Percentiles rank a stretch among this genome's conserved stretches.
Conservation (phyloP, 2,113 vertebrate genomes). For the Neoarius graeffei region DNA sequence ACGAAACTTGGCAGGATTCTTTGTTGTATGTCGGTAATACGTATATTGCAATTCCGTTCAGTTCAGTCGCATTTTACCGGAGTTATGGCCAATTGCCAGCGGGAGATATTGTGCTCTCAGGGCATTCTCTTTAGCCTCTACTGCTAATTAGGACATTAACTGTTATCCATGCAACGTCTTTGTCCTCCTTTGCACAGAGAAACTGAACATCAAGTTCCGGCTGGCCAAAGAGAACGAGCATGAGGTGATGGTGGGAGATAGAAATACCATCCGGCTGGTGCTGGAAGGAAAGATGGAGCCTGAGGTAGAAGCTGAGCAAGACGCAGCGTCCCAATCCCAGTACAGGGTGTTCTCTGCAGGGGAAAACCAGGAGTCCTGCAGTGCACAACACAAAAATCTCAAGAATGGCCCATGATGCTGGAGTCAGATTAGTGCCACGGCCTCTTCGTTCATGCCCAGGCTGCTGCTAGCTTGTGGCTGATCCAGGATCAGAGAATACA, state of each 20-base stretch:
- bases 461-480: conserved; percentile 7
- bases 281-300: conserved; percentile 57
- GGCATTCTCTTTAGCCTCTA: no score
- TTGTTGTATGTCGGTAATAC: no score
- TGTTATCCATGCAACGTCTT: not conserved
- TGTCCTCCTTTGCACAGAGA: conserved; percentile 57
- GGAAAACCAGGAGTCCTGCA: conserved; percentile 32
- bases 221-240: conserved; percentile 67
- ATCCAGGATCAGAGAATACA: conserved; percentile 27
- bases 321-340: not conserved
- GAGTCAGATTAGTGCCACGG: not conserved
- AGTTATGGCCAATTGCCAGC: no score
- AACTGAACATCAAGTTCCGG: conserved; percentile 74
- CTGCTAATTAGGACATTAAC: no score
- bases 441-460: not conserved
- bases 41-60: no score
- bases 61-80: no score
- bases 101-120: no score
- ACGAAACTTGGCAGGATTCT: no score
- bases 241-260: conserved; percentile 43
- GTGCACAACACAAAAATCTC: not conserved
- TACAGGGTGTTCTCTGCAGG: conserved; percentile 25
- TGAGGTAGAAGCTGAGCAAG: conserved; percentile 8
- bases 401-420: conserved; percentile 44
- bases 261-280: conserved; percentile 69